Conservation (phyloP, 2,113 vertebrate genomes). For the Sorex fumeus region DNA sequence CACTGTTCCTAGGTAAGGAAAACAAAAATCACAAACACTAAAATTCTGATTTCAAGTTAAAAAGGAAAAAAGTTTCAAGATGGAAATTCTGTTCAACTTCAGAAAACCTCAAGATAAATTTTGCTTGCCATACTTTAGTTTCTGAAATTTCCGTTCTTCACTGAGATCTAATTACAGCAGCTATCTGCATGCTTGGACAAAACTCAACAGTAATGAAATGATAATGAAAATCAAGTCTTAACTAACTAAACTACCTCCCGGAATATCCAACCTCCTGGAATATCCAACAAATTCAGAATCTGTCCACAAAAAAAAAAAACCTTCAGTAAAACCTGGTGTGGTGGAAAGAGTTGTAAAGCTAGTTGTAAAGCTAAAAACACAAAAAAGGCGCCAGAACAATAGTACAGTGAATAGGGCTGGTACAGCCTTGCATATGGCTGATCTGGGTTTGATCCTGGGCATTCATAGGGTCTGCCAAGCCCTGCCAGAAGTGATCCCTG, state of each 20-base stretch:
- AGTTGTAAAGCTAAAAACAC: background rate
- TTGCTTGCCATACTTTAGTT: background rate
- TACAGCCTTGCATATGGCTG: too few species aligned
- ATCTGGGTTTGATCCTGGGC: too few species aligned
- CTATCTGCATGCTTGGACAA: background rate
- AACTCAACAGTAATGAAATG: conserved; percentile 28
- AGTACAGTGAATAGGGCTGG: too few species aligned
- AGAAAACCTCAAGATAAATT: background rate
- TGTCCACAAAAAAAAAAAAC: conserved; percentile 44
- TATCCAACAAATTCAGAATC: conserved; percentile 9
- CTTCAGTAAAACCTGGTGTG: background rate
- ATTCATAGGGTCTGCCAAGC: too few species aligned
- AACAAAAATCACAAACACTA: conserved; percentile 38
- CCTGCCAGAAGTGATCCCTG: too few species aligned
- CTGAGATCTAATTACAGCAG: background rate
- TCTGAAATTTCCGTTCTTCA: conserved; percentile 8
- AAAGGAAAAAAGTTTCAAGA: background rate
- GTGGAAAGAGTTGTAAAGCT: background rate
- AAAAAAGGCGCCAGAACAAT: background rate
- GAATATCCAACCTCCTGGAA: conserved; percentile 10
- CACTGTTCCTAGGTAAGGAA: conserved; percentile 88
- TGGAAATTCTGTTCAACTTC: conserved; percentile 42
- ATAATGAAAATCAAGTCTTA: conserved; percentile 12
- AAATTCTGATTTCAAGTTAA: conserved; percentile 41
- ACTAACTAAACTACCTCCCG: background rate